Percentiles rank a stretch among this genome's conserved stretches.
These are phyloP conservation scores for Tachina lurida DNA, from an alignment of 2,888 invertebrate genomes.

Conservation along the genomic window DNA sequence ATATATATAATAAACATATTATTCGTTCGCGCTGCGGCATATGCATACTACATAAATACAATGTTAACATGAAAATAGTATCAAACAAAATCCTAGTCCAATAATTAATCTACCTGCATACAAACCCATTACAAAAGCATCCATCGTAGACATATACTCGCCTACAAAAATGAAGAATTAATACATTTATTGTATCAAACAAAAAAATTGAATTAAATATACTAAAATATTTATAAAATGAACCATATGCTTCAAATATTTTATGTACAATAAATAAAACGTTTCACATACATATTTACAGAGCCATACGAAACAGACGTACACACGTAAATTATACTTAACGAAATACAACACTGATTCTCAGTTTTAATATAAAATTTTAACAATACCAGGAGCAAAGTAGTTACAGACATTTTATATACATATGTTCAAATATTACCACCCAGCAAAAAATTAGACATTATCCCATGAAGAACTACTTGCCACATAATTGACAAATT, in stretches of 20 bases:
- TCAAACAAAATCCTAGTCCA: slow-evolving; percentile 51
- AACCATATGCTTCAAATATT: slow-evolving; percentile 33
- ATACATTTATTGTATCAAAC: slow-evolving; percentile 14
- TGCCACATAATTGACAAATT: too few species aligned
- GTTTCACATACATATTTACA: slow-evolving; percentile 31
- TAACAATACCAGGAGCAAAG: neutral
- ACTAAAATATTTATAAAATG: slow-evolving; percentile 32
- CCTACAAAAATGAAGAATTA: slow-evolving; percentile 8
- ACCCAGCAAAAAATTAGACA: too few species aligned
- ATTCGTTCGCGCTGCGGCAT: slow-evolving; percentile 5
- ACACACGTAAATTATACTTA: slow-evolving; percentile 16
- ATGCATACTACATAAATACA: slow-evolving; percentile 8
- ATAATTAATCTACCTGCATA: slow-evolving; percentile 31
- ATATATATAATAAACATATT: slow-evolving; percentile 17
- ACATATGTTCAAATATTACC: neutral
- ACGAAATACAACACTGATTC: neutral
- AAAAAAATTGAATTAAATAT: slow-evolving; percentile 34
- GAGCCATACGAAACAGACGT: neutral
- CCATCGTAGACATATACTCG: neutral
- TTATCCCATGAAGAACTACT: too few species aligned
- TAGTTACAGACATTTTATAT: slow-evolving; percentile 5
- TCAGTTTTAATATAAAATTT: slow-evolving; percentile 22
- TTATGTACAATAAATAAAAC: slow-evolving; percentile 23
- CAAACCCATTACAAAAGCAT: neutral
- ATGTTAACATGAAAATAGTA: slow-evolving; percentile 46